Conservation (phyloP, 2,797 vertebrate species). For the Hydrocynus forskahlii region DNA sequence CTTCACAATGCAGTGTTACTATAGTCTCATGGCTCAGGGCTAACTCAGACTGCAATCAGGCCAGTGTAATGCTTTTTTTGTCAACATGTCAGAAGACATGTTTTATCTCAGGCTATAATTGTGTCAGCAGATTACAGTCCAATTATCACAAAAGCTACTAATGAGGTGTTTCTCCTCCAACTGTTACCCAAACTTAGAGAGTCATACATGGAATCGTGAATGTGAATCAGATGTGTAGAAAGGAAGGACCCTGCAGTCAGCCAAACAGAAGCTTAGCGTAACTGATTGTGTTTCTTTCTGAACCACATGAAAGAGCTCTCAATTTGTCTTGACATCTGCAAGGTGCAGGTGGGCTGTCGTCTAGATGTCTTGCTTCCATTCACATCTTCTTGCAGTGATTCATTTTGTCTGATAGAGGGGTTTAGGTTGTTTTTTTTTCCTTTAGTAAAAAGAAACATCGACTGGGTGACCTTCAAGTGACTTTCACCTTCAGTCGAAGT, state of each 20-base stretch:
- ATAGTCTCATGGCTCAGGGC: background rate
- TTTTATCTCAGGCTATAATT: background rate
- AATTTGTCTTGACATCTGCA: background rate
- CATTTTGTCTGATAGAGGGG: background rate
- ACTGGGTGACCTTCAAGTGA: background rate
- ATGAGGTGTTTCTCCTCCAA: background rate
- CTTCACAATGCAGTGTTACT: too few species aligned
- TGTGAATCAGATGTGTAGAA: background rate
- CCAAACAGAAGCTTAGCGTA: background rate
- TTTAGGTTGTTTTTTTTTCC: background rate
- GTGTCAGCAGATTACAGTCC: background rate
- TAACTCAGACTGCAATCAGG: background rate
- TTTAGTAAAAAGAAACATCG: background rate
- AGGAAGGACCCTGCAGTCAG: background rate
- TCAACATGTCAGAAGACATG: background rate
- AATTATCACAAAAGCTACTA: background rate
- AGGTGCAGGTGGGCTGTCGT: background rate
- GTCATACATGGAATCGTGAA: background rate
- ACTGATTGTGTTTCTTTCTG: constrained; percentile 1
- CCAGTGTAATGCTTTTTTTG: background rate
- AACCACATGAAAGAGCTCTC: constrained; percentile 30
- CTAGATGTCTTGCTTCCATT: background rate
- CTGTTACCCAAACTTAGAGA: background rate
- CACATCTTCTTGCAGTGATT: constrained; percentile 18
- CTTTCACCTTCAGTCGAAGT: background rate